These are phyloP conservation scores for Beaufortia kweichowensis DNA, from an alignment of 2,113 vertebrate genomes.

Conservation along the genomic window DNA sequence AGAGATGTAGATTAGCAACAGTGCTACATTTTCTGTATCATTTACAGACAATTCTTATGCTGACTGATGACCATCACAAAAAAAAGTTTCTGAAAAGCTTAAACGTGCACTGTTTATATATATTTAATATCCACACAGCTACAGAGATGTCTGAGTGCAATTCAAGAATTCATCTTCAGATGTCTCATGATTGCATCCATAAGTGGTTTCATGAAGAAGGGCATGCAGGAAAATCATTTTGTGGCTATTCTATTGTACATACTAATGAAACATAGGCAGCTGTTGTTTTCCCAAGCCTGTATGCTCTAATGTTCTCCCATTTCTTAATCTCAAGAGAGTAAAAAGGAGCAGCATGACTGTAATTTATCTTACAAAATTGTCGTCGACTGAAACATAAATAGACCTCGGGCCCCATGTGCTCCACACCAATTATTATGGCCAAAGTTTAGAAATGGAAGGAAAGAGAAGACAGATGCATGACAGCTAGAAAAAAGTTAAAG, in stretches of 20 bases:
- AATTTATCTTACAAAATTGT: slow-evolving; percentile 38
- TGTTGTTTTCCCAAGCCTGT: slow-evolving; percentile 35
- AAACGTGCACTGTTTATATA: no score
- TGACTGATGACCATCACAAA: no score
- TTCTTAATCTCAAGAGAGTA: slow-evolving; percentile 38
- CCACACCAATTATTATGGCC: slow-evolving; percentile 37
- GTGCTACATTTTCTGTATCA: no score
- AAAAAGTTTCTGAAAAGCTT: no score
- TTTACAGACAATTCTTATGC: no score
- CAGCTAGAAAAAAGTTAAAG: neutral
- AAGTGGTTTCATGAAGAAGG: neutral
- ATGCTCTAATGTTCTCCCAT: slow-evolving; percentile 42
- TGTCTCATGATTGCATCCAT: neutral
- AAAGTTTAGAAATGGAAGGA: neutral
- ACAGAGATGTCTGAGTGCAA: no score
- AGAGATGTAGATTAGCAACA: no score
- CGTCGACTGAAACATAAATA: slow-evolving; percentile 46
- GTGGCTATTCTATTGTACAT: slow-evolving; percentile 21
- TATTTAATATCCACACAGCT: no score
- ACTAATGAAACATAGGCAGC: slow-evolving; percentile 40
- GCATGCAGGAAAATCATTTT: neutral
- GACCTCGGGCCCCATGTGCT: slow-evolving; percentile 5
- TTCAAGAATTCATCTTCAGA: neutral
- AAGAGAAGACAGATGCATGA: neutral
- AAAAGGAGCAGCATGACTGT: slow-evolving; percentile 30